These are phyloP conservation scores for Oxycera nigricornis DNA, from an alignment of 2,888 invertebrate genomes.

Conservation along the genomic window DNA sequence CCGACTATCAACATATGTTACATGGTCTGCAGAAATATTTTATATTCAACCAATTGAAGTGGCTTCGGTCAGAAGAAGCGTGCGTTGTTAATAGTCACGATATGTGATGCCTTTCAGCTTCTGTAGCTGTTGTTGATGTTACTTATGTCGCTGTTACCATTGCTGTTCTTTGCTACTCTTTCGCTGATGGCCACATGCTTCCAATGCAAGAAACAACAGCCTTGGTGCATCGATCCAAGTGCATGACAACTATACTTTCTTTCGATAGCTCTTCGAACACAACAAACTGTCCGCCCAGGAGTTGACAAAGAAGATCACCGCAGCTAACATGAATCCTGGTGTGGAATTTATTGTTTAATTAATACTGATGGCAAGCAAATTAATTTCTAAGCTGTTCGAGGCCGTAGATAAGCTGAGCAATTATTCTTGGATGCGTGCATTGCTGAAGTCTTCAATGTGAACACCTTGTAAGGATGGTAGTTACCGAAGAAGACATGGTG, in stretches of 20 bases:
- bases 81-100: slow-evolving; percentile 37
- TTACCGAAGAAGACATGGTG: slow-evolving; percentile 32
- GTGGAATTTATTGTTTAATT: slow-evolving; percentile 46
- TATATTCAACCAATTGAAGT: slow-evolving; percentile 25
- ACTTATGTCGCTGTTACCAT: neutral
- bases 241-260: neutral
- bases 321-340: slow-evolving; percentile 38
- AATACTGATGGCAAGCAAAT: slow-evolving; percentile 42
- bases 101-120: slow-evolving; percentile 37
- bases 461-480: slow-evolving; percentile 33
- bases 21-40: slow-evolving; percentile 13
- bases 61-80: slow-evolving; percentile 32
- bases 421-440: neutral
- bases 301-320: slow-evolving; percentile 36
- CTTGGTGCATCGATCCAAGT: neutral
- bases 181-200: slow-evolving; percentile 7
- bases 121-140: neutral
- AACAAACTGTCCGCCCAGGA: neutral
- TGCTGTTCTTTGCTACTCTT: neutral
- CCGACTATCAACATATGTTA: slow-evolving; percentile 25
- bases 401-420: neutral
- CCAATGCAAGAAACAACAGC: neutral
- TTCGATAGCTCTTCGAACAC: neutral
- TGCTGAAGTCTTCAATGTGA: neutral
- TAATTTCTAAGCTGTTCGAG: neutral